Evolutionary conservation across 2,797 vertebrate genomes (phyloP), one percentile per base, ranked within the genome.

Genomic region (Coregonus suidteri): DNA sequence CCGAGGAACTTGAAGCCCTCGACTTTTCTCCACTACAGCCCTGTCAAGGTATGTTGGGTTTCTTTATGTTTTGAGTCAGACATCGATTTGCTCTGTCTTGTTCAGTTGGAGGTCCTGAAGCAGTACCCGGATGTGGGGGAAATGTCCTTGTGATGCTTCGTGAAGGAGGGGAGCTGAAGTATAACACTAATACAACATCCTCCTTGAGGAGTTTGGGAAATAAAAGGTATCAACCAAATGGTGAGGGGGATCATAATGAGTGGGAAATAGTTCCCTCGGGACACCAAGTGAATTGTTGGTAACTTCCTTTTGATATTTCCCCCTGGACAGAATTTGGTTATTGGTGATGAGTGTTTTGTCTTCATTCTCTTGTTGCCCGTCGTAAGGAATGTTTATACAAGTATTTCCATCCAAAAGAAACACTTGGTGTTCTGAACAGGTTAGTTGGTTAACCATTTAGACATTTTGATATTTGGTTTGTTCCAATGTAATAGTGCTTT

Each of bases 321-420:
- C n/a, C n/a, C n/a, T n/a, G n/a, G n/a, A n/a, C n/a, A 25, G 25
- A 25, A 25, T 7, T 71, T 52, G n/a, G n/a, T n/a, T 54, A 20
- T 35, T 65, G 16, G 16, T 77, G 7, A 59, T 71, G 74, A 69
- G 16, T 18, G 41, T 1, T 66, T n/a, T 34, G 0, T 56, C 52
- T 71, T 53, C 13, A 74, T 35, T 59, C n/a, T 71, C n/a, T 70
- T 72, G 98, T 99, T 93, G 94, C 96, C 96, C 74, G 98, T 99
- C 75, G 95, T 99, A 82, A 93, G 98, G 89, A 99, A 96, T 74
- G 95, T 97, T 0, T 99, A 99, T 96, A 96, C 84, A 99, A 98
- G 88, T 99, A 99, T 88, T 96, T 98, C 88, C 98, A 99, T 83
- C 98, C 98, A 2, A 99, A 99, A 88, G 98, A 99, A 93, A 97